phyloP scores from a whole-genome alignment of 2,797 vertebrate genomes.

The Cynopterus sphinx region DNA sequence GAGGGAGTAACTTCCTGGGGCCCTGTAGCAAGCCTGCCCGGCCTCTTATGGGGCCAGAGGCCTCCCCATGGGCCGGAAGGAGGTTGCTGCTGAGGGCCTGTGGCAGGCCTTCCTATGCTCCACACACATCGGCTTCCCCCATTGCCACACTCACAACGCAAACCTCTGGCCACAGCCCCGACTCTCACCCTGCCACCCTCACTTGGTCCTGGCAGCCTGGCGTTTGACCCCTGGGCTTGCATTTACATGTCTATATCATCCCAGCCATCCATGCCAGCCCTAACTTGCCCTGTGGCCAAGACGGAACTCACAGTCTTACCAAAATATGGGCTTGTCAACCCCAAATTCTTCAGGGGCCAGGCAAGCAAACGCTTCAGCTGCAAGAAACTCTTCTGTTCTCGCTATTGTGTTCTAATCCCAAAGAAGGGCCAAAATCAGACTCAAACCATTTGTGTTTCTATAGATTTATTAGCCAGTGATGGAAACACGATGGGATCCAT shows the following conservation, averaged over 20 bases:
- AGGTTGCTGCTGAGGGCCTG: rapidly evolving
- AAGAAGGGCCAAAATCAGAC: not conserved
- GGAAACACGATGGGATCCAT: not conserved
- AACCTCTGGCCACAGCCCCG: not conserved
- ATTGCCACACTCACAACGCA: not conserved
- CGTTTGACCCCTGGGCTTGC: not conserved
- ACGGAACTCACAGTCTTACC: not conserved
- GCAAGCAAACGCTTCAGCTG: not conserved
- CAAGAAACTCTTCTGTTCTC: not conserved
- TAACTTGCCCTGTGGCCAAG: not conserved
- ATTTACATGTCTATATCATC: rapidly evolving
- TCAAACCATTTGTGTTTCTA: not conserved
- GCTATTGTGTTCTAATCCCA: not conserved
- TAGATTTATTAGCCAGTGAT: slow-evolving; percentile 52
- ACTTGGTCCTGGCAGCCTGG: not conserved
- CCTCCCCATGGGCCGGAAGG: not conserved
- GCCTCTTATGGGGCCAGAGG: not conserved
- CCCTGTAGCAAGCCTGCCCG: not conserved
- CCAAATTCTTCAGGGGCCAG: not conserved
- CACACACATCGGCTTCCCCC: not conserved
- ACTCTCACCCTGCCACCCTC: rapidly evolving
- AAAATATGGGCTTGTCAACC: not conserved
- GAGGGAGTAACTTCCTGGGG: not conserved
- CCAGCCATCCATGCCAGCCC: rapidly evolving
- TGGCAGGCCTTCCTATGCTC: not conserved